Percentiles rank a stretch among this genome's conserved stretches.
Conservation (phyloP, 2,888 invertebrate genomes). For the Drosophila mulleri region DNA sequence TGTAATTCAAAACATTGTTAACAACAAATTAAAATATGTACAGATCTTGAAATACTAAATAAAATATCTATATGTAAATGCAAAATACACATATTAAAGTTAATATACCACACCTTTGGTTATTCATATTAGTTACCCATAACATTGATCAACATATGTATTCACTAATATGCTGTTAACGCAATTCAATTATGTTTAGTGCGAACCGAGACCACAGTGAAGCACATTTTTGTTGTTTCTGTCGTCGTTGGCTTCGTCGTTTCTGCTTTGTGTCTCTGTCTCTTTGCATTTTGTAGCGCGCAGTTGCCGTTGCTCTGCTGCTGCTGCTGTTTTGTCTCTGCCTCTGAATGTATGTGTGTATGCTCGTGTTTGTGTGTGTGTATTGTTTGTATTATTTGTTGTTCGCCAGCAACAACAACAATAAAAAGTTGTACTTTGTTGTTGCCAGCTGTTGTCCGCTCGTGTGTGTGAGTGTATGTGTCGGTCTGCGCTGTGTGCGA, state of each 20-base stretch:
- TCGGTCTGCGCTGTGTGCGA: slow-evolving; percentile 19
- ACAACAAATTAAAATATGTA: too few relatives aligned
- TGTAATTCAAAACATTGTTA: too few relatives aligned
- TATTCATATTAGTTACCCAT: background rate
- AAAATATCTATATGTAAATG: background rate
- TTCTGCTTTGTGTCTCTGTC: slow-evolving; percentile 62
- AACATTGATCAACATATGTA: background rate
- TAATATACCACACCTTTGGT: background rate
- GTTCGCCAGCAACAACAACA: slow-evolving; percentile 71
- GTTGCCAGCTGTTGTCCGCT: slow-evolving; percentile 64
- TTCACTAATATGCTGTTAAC: background rate
- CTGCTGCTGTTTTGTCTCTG: slow-evolving; percentile 54
- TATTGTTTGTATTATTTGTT: slow-evolving; percentile 80
- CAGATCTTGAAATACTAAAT: background rate
- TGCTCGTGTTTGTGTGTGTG: slow-evolving; percentile 42
- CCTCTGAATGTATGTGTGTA: slow-evolving; percentile 20
- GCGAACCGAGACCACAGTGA: slow-evolving; percentile 45
- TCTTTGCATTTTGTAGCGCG: slow-evolving; percentile 76
- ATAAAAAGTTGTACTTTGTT: slow-evolving; percentile 70
- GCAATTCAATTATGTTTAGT: slow-evolving; percentile 18
- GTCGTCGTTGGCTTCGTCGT: slow-evolving; percentile 43
- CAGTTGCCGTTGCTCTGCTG: slow-evolving; percentile 74
- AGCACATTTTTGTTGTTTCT: slow-evolving; percentile 52
- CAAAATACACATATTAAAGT: background rate
- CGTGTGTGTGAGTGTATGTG: slow-evolving; percentile 15